A percentile compares a stretch with the other conserved stretches of the same genome.
These are phyloP conservation scores for Tokudaia tokunoshimensis DNA, from an alignment of 2,797 vertebrate species.

Conservation along the genomic window DNA sequence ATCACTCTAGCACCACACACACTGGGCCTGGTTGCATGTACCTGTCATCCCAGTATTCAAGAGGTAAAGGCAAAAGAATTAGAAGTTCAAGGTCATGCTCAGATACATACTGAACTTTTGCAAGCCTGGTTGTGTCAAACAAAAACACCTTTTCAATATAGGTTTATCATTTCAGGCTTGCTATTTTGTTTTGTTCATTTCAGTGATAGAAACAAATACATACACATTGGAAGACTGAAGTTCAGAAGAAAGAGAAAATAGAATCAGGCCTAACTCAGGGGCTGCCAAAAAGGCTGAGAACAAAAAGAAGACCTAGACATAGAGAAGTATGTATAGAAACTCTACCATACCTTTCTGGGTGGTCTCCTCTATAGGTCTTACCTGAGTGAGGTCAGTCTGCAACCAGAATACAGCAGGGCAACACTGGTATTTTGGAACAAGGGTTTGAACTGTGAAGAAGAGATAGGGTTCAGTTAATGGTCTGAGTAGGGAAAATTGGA, in stretches of 20 bases:
- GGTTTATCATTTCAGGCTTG: not conserved
- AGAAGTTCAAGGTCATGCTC: not conserved
- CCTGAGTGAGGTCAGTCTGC: constrained; percentile 81
- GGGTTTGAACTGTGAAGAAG: constrained; percentile 73
- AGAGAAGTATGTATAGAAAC: not conserved
- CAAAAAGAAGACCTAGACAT: not conserved
- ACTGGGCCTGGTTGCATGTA: not conserved
- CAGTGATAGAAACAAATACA: not conserved
- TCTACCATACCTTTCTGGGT: too few relatives aligned
- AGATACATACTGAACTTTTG: not conserved
- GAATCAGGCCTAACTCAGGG: not conserved
- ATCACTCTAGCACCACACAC: not conserved
- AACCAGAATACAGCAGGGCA: constrained; percentile 74
- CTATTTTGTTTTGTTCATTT: not conserved
- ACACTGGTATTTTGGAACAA: constrained; percentile 83
- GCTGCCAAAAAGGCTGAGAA: not conserved
- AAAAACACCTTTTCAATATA: not conserved
- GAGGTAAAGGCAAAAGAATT: not conserved
- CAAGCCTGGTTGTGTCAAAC: not conserved
- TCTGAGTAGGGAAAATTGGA: not conserved
- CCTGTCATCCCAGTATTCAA: not conserved
- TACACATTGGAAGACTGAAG: not conserved
- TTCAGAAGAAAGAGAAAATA: not conserved
- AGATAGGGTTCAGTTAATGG: not conserved
- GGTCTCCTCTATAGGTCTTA: constrained; percentile 51